Evolutionary conservation across 1,140 invertebrate genomes (phyloP).

Genomic region (Temnothorax curvispinosus): DNA sequence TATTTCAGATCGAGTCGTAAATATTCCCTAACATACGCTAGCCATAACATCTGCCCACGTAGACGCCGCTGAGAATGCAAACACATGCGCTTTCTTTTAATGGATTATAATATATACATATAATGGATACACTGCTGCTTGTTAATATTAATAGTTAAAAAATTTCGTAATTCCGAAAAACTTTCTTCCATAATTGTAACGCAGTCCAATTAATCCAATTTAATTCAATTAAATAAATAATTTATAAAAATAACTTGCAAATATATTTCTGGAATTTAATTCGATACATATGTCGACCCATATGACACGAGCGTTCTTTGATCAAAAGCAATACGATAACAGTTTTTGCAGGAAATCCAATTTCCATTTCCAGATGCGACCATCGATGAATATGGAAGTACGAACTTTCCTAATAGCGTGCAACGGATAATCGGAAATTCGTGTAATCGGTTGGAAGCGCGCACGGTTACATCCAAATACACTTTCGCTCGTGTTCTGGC

Average conservation of each 20-base stretch:
- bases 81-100: constrained; percentile 48
- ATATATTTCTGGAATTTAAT: constrained; percentile 23
- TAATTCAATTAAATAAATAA: not conserved
- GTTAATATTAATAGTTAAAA: too few relatives aligned
- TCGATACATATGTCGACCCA: not conserved
- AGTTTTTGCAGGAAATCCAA: constrained; percentile 47
- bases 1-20: constrained; percentile 66
- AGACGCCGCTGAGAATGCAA: constrained; percentile 34
- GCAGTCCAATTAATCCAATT: not conserved
- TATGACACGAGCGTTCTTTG: constrained; percentile 13
- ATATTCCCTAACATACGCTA: constrained; percentile 64
- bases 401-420: constrained; percentile 60
- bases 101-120: not conserved
- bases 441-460: constrained; percentile 58
- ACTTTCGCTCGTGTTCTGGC: constrained; percentile 22
- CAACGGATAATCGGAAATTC: constrained; percentile 59
- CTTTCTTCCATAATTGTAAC: not conserved
- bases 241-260: not conserved
- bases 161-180: not conserved
- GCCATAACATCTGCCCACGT: constrained; percentile 58
- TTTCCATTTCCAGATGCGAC: constrained; percentile 62
- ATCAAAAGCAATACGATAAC: constrained; percentile 48
- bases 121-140: not conserved
- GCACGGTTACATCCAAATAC: constrained; percentile 37
- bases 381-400: constrained; percentile 70